These are phyloP conservation scores for Pangasius larnaudii DNA, from an alignment of 2,797 vertebrate genomes.

Conservation along the genomic window DNA sequence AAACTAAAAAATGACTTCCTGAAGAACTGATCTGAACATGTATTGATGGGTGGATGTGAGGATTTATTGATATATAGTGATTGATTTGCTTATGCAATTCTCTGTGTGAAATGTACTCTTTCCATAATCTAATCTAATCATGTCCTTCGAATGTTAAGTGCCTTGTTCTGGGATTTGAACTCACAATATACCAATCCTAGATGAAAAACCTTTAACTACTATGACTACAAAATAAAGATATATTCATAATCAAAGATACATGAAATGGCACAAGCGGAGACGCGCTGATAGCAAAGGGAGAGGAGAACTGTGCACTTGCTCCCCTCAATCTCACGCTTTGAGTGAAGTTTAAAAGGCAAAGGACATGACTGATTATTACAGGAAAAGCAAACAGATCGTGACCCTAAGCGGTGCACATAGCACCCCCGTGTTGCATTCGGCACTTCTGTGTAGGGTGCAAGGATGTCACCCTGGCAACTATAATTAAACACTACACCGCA, in stretches of 20 bases:
- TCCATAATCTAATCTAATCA: background rate
- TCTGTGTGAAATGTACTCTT: background rate
- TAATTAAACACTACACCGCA: slow-evolving; percentile 8
- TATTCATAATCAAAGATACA: too few species aligned
- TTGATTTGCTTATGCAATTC: background rate
- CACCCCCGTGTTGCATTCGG: slow-evolving; percentile 33
- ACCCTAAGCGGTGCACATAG: slow-evolving; percentile 12
- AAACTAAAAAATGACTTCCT: background rate
- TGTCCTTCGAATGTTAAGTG: background rate
- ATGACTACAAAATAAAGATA: background rate
- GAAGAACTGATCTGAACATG: background rate
- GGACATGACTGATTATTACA: slow-evolving; percentile 32
- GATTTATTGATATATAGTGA: background rate
- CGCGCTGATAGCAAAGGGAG: background rate
- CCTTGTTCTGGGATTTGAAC: background rate
- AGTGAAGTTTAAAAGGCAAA: background rate
- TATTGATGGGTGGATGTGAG: background rate
- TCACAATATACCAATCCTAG: background rate
- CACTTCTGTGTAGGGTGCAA: slow-evolving; percentile 14
- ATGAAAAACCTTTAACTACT: background rate
- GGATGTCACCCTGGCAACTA: slow-evolving; percentile 10
- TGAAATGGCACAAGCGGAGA: background rate
- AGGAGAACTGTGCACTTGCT: background rate
- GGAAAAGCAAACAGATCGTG: slow-evolving; percentile 28
- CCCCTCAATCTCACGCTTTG: background rate